Percentiles rank a stretch among this genome's conserved stretches.
These are phyloP conservation scores for Myotis vivesi DNA, from an alignment of 2,797 vertebrate genomes.

Conservation along the genomic window DNA sequence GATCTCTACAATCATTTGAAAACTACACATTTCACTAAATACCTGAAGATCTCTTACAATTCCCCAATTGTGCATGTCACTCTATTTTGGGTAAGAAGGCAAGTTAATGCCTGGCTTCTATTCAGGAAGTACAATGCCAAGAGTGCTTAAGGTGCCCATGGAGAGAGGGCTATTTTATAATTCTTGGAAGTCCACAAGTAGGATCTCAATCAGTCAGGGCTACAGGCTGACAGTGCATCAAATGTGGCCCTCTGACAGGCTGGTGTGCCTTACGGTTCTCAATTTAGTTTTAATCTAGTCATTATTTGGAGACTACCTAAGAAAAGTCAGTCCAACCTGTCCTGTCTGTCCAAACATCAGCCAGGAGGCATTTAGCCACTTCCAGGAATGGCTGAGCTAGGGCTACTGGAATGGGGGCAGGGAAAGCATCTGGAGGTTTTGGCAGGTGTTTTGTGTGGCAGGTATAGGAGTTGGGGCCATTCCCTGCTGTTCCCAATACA, in stretches of 20 bases:
- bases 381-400: conserved; percentile 15
- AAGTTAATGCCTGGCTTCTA: conserved; percentile 3
- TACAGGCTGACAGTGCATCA: not conserved
- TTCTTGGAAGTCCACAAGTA: not conserved
- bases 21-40: conserved; percentile 13
- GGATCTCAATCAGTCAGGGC: not conserved
- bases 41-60: not conserved
- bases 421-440: not conserved
- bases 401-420: not conserved
- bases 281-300: conserved; percentile 4
- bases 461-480: not conserved
- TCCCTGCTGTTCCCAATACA: not conserved
- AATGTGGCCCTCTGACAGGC: not conserved
- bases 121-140: not conserved
- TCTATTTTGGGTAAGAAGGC: not conserved
- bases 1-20: not conserved
- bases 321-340: not conserved
- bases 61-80: not conserved
- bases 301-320: not conserved
- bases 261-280: not conserved
- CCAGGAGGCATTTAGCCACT: not conserved
- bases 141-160: not conserved
- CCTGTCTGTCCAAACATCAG: conserved; percentile 3
- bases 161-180: not conserved
- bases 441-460: conserved; percentile 22